Evolutionary conservation across 2,888 invertebrate species (phyloP), one percentile per base, ranked within the genome.

Genomic region (Galerucella calmariensis): DNA sequence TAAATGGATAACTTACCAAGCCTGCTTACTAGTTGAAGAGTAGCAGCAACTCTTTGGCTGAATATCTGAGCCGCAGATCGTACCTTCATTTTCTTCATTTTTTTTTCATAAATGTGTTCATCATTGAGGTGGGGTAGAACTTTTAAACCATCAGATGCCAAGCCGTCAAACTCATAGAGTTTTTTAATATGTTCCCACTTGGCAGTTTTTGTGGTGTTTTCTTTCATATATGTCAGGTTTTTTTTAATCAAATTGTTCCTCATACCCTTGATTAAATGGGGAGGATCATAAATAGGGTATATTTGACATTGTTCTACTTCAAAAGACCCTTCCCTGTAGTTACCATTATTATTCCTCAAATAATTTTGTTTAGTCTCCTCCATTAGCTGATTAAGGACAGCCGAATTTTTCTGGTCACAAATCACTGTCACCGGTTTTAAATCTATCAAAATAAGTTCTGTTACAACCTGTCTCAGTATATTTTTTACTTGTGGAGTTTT

Each of bases 21-120:
- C 61, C 58, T 59, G 59, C 69, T 53, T 27, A 62, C 67, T 46
- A 73, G 70, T 46, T 62, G 61, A 59, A 70, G 62, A 56, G 69
- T 76, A 62, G 70, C 35, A 24, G 75, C 69, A 58, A 75, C 51
- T 61, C 73, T 72, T 35, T 69, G 69, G 66, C 75, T 75, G 51
- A 75, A 75, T 41, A 75, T 73, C 66, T 73, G 75, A 16, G 69
- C 70, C 51, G 72, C 75, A 72, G 72, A 8, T 63, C 69, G 72
- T 48, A 73, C 69, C 53, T 73, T 69, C 58, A 69, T n/a, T n/a
- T n/a, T n/a, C n/a, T n/a, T 69, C 41, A 56, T 73, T 65, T 73
- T 73, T 10, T 69, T 73, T 27, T 69, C 73, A 51, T 73, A 73
- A 16, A 73, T 68, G 44, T 72, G 69, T 65, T 75, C 71, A 67